Conservation (phyloP, 2,113 vertebrate genomes). For the Prinia subflava region DNA sequence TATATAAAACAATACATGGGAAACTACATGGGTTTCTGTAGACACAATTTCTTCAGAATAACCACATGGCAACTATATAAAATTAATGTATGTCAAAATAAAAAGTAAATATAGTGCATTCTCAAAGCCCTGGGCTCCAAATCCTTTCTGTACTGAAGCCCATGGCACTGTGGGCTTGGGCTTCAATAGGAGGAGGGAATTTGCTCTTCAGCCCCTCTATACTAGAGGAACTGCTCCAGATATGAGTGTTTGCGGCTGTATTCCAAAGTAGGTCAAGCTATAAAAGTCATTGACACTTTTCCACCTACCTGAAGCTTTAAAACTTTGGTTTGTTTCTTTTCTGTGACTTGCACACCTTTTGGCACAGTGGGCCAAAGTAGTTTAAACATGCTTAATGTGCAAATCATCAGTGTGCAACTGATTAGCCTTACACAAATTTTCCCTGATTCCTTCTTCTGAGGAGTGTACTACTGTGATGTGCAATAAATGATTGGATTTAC, state of each 20-base stretch:
- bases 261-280: conserved; percentile 28
- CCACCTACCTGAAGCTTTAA: background rate
- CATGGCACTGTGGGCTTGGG: background rate
- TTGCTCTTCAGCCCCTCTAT: background rate
- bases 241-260: background rate
- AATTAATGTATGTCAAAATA: background rate
- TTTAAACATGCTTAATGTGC: background rate
- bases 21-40: background rate
- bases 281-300: background rate
- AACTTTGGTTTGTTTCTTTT: background rate
- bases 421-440: background rate
- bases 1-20: background rate
- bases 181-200: background rate
- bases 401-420: background rate
- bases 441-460: background rate
- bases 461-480: background rate
- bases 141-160: background rate
- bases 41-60: background rate
- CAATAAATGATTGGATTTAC: background rate
- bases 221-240: background rate
- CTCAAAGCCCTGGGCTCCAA: background rate
- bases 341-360: background rate
- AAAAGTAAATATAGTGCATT: accelerated
- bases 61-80: background rate
- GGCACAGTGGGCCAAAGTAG: background rate